phyloP scores from a whole-genome alignment of 2,888 invertebrate species.

The Bimastos eiseni region DNA sequence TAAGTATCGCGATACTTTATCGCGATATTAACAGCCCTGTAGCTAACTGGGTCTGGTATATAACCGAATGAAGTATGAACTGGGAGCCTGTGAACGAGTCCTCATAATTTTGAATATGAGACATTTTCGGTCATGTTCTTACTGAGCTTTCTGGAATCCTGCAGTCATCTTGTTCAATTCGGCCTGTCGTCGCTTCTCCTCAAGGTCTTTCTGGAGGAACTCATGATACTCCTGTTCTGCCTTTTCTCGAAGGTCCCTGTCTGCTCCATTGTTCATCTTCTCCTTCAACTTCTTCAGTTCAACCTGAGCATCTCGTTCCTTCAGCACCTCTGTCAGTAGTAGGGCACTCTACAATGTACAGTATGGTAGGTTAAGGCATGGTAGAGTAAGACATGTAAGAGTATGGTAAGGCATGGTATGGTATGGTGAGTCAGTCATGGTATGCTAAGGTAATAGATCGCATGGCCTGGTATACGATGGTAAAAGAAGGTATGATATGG shows the following conservation, averaged over 20 bases:
- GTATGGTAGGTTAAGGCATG: background rate
- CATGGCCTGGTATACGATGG: too few relatives aligned
- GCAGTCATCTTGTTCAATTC: constrained; percentile 49
- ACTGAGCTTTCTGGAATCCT: constrained; percentile 57
- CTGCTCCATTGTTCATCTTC: background rate
- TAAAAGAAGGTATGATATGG: too few relatives aligned
- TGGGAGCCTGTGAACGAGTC: too few relatives aligned
- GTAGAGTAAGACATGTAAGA: background rate
- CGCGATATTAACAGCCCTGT: too few relatives aligned
- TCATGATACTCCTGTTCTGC: constrained; percentile 54
- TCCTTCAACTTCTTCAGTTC: constrained; percentile 52
- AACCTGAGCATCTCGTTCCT: constrained; percentile 62
- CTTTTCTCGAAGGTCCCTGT: constrained; percentile 39
- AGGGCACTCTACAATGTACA: constrained; percentile 57
- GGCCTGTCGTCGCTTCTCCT: constrained; percentile 49
- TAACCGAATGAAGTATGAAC: too few relatives aligned
- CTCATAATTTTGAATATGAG: background rate
- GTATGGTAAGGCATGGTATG: too few relatives aligned
- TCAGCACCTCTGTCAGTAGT: constrained; percentile 60
- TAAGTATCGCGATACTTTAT: too few relatives aligned
- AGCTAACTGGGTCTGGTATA: too few relatives aligned
- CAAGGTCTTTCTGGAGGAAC: constrained; percentile 54
- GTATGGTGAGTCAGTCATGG: too few relatives aligned
- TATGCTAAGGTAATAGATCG: too few relatives aligned
- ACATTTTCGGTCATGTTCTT: constrained; percentile 42